Evolutionary conservation across 1,140 invertebrate species (phyloP).

Genomic region (Drosophila rhopaloa): DNA sequence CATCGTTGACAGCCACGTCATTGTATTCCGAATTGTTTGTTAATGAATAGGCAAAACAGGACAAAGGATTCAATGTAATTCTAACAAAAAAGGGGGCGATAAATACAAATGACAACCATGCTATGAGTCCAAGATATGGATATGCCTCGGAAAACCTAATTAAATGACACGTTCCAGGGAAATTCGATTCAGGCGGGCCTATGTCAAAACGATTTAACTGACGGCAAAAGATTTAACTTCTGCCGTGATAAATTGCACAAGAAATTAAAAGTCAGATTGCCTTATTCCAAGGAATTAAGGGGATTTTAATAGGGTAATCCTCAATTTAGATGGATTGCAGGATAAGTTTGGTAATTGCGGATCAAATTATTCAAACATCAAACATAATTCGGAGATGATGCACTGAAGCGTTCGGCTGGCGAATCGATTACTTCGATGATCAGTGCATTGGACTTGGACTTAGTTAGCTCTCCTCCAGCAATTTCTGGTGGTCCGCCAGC

Average conservation of each 20-base stretch:
- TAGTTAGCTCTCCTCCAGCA: no score
- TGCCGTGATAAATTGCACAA: neutral
- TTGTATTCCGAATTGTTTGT: constrained; percentile 39
- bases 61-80: constrained; percentile 41
- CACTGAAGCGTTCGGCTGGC: no score
- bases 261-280: neutral
- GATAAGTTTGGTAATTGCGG: no score
- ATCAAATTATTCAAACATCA: no score
- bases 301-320: neutral
- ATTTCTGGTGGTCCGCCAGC: no score
- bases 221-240: constrained; percentile 10
- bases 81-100: neutral
- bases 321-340: neutral
- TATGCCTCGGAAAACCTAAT: constrained; percentile 27
- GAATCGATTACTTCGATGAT: no score
- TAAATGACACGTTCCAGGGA: constrained; percentile 47
- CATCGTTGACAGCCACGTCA: constrained; percentile 74
- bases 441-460: no score
- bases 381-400: no score
- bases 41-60: constrained; percentile 72
- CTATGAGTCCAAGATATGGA: constrained; percentile 29
- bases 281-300: neutral
- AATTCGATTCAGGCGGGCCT: constrained; percentile 11
- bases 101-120: constrained; percentile 45
- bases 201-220: neutral